Percentiles rank a stretch among this genome's conserved stretches.
These are phyloP conservation scores for Ciona savignyi DNA, from an alignment of 23 tunicate species.

Conservation along the genomic window DNA sequence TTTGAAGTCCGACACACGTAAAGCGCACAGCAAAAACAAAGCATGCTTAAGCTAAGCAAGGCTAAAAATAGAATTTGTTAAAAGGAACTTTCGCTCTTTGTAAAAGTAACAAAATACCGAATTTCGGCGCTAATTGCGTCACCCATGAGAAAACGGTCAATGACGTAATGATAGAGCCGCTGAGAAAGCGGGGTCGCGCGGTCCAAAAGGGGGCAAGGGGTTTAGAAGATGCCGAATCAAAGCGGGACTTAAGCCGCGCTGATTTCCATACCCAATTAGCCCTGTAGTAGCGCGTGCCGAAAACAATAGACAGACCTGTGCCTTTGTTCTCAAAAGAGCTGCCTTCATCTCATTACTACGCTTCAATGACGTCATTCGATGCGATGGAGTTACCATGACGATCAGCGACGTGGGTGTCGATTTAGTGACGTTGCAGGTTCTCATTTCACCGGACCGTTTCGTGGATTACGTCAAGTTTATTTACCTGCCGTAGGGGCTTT, in stretches of 20 bases:
- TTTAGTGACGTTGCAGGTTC: background rate
- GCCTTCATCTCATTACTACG: background rate
- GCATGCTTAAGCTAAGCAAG: background rate
- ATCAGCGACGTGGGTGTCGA: background rate
- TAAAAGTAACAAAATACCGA: background rate
- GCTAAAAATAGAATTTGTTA: background rate
- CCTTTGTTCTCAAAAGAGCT: background rate
- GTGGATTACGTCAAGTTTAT: background rate
- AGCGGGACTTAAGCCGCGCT: conserved; percentile 1
- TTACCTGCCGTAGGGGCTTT: background rate
- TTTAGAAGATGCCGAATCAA: background rate
- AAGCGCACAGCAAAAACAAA: background rate
- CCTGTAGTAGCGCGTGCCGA: background rate
- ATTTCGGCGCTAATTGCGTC: background rate
- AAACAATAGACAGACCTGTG: background rate
- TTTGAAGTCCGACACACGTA: background rate
- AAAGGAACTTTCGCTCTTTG: background rate
- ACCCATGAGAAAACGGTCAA: background rate
- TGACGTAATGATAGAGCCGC: background rate
- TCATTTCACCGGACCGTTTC: background rate
- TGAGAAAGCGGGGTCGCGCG: background rate
- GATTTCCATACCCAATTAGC: background rate
- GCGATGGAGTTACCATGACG: background rate
- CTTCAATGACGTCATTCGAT: background rate
- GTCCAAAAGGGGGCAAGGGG: background rate